Percentiles rank a stretch among this genome's conserved stretches.
phyloP scores from a whole-genome alignment of 2,797 vertebrate species.

The Champsocephalus esox region DNA sequence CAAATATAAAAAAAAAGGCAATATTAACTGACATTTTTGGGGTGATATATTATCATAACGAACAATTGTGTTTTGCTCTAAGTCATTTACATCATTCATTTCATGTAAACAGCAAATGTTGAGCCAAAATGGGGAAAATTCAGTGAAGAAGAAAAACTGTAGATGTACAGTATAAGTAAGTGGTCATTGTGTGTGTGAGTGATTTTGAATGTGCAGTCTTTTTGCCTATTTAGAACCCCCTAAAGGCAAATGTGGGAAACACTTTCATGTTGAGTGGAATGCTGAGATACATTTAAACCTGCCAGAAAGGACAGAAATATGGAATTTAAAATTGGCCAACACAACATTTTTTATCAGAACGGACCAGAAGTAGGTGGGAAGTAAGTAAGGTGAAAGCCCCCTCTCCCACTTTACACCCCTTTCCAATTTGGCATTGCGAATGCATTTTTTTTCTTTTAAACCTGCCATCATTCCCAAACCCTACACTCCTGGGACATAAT shows the following conservation, averaged over 20 bases:
- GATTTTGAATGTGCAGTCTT: conserved; percentile 7
- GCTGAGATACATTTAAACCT: conserved; percentile 6
- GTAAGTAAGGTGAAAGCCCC: no score
- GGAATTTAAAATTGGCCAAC: neutral
- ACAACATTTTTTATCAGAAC: neutral
- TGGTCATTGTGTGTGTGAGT: neutral
- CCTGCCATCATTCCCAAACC: no score
- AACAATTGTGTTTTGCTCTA: neutral
- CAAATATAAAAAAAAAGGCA: neutral
- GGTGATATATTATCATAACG: neutral
- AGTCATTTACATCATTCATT: neutral
- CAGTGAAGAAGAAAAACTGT: neutral
- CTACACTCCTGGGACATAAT: no score
- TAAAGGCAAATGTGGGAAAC: conserved; percentile 28
- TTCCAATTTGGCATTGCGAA: no score
- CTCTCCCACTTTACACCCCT: no score
- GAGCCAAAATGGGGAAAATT: neutral
- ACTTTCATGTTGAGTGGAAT: conserved; percentile 13
- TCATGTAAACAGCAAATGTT: neutral
- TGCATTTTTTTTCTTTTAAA: no score
- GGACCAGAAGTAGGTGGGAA: no score
- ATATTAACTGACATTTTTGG: neutral
- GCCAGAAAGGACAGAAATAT: neutral
- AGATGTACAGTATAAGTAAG: neutral
- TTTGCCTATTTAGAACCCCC: conserved; percentile 35